These are phyloP conservation scores for Macrotus californicus DNA, from an alignment of 2,113 vertebrate genomes.

Conservation along the genomic window DNA sequence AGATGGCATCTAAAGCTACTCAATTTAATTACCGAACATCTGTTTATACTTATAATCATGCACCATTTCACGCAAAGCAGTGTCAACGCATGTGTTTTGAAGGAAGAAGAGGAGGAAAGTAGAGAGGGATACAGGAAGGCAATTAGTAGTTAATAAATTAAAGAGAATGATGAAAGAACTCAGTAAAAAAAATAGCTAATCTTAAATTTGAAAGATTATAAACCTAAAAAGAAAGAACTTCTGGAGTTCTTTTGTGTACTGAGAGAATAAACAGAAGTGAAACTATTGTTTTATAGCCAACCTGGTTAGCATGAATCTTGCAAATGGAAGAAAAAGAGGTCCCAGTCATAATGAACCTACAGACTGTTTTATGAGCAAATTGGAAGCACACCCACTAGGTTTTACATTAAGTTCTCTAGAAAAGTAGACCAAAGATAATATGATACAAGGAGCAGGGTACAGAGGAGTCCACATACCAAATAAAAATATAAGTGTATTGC, in stretches of 20 bases:
- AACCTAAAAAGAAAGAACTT: not conserved
- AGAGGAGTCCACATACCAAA: not conserved
- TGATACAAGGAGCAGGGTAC: not conserved
- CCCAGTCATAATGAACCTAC: not conserved
- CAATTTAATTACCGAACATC: not conserved
- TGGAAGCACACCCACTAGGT: not conserved
- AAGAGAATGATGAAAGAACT: not conserved
- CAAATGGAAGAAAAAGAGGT: not conserved
- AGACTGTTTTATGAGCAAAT: not conserved
- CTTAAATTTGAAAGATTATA: not conserved
- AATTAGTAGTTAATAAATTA: not conserved
- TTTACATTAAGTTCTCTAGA: conserved; percentile 12
- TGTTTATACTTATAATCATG: not conserved
- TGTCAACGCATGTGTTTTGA: not conserved
- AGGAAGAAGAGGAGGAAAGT: not conserved
- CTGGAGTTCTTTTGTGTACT: not conserved
- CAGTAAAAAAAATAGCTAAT: not conserved
- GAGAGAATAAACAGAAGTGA: conserved; percentile 21
- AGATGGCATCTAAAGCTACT: not conserved
- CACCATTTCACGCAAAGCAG: not conserved
- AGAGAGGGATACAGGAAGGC: not conserved
- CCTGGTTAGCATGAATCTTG: not conserved
- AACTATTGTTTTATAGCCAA: not conserved
- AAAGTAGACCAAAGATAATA: not conserved
- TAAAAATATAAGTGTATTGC: not conserved